Evolutionary conservation across 2,113 vertebrate genomes (phyloP).

Genomic region (Gnathochromis pfefferi): DNA sequence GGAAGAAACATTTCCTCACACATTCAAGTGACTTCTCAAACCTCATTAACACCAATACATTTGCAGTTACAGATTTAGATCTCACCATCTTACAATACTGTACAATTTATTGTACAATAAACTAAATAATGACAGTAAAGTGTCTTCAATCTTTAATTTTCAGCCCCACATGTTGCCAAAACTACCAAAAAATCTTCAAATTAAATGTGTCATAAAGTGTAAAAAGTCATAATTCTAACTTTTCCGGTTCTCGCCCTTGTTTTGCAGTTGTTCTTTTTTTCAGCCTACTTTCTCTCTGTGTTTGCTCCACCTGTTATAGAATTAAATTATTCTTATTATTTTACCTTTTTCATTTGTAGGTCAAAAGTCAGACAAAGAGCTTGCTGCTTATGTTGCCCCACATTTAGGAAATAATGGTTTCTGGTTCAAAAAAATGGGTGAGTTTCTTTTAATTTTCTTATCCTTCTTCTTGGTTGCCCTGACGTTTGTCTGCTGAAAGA

Average conservation of each 20-base stretch:
- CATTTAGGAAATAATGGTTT: constrained; percentile 78
- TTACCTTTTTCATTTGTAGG: constrained; percentile 53
- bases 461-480: background rate
- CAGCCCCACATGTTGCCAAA: background rate
- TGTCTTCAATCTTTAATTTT: background rate
- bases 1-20: background rate
- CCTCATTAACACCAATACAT: background rate
- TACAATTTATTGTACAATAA: background rate
- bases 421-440: constrained; percentile 92
- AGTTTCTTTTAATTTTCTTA: constrained; percentile 12
- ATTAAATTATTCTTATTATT: background rate
- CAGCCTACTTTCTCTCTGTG: background rate
- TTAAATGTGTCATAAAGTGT: background rate
- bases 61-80: background rate
- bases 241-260: background rate
- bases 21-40: background rate
- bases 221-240: background rate
- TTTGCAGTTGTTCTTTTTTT: background rate
- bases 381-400: constrained; percentile 72
- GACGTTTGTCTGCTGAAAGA: background rate
- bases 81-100: background rate
- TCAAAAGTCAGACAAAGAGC: constrained; percentile 67
- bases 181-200: background rate
- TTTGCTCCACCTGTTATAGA: background rate
- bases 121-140: background rate